These are phyloP conservation scores for Sebastes miniatus DNA, from an alignment of 2,797 vertebrate genomes.

Conservation along the genomic window DNA sequence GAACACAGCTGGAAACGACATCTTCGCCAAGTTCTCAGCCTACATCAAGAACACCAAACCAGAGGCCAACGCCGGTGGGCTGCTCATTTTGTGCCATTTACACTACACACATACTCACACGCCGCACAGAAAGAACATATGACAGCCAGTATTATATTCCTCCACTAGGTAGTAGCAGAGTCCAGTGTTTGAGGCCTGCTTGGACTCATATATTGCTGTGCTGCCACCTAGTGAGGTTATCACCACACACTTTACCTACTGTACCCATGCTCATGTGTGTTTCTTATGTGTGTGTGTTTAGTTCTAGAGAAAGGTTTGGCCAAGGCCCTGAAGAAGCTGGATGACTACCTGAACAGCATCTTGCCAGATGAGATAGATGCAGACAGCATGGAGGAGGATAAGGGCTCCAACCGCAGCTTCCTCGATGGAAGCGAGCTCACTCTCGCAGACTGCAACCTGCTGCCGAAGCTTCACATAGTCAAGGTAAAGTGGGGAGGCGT, in stretches of 20 bases:
- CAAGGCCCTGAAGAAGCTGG: constrained; percentile 91
- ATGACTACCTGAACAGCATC: constrained; percentile 89
- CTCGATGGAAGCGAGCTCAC: constrained; percentile 94
- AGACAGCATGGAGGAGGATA: constrained; percentile 86
- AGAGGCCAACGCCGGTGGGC: constrained; percentile 92
- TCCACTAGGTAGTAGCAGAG: constrained; percentile 76
- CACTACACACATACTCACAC: constrained; percentile 1
- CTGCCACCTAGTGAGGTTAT: constrained; percentile 59
- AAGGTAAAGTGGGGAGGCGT: constrained; percentile 82
- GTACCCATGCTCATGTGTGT: not conserved
- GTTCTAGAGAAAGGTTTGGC: constrained; percentile 89
- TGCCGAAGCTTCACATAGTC: constrained; percentile 97
- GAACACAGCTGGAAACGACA: constrained; percentile 95
- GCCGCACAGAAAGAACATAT: not conserved
- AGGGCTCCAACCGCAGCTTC: constrained; percentile 87
- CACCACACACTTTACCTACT: not conserved
- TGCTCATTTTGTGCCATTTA: constrained; percentile 47
- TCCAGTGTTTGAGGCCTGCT: not conserved
- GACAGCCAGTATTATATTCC: not conserved
- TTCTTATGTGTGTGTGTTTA: constrained; percentile 56
- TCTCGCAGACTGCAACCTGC: constrained; percentile 96
- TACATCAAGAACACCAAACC: constrained; percentile 96
- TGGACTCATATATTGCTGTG: not conserved
- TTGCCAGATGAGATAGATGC: constrained; percentile 92
- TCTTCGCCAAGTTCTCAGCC: constrained; percentile 97